Conservation (phyloP, 1,140 invertebrate genomes). For the Leptinotarsa lineolata region DNA sequence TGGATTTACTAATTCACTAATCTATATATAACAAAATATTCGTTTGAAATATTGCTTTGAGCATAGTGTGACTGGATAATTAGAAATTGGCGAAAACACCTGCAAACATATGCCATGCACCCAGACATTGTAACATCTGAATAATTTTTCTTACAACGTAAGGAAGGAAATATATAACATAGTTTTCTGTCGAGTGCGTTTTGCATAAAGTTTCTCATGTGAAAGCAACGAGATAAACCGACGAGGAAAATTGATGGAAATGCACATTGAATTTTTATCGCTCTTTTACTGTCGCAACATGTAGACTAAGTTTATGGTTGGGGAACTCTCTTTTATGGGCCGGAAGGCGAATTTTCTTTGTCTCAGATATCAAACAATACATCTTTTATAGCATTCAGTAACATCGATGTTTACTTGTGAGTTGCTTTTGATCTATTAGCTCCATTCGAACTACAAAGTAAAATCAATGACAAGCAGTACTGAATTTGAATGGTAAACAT, state of each 20-base stretch:
- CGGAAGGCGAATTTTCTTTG: slow-evolving; percentile 42
- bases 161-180: not conserved
- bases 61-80: too few species aligned
- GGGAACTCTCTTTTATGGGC: slow-evolving; percentile 45
- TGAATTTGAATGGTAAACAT: too few species aligned
- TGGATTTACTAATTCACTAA: too few species aligned
- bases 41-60: too few species aligned
- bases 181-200: slow-evolving; percentile 26
- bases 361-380: slow-evolving; percentile 47
- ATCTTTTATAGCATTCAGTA: slow-evolving; percentile 42
- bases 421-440: slow-evolving; percentile 22
- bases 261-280: slow-evolving; percentile 50
- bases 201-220: slow-evolving; percentile 32
- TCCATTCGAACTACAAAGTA: not conserved
- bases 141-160: not conserved
- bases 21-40: too few species aligned
- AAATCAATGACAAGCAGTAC: not conserved
- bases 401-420: slow-evolving; percentile 11
- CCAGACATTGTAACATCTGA: too few species aligned
- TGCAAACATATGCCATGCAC: too few species aligned
- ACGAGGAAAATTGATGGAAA: slow-evolving; percentile 47
- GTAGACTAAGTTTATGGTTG: slow-evolving; percentile 47
- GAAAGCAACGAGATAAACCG: slow-evolving; percentile 40
- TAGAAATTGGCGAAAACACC: too few species aligned
- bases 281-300: slow-evolving; percentile 51